phyloP scores from a whole-genome alignment of 2,888 invertebrate genomes.

The Podotricha telesiphe region DNA sequence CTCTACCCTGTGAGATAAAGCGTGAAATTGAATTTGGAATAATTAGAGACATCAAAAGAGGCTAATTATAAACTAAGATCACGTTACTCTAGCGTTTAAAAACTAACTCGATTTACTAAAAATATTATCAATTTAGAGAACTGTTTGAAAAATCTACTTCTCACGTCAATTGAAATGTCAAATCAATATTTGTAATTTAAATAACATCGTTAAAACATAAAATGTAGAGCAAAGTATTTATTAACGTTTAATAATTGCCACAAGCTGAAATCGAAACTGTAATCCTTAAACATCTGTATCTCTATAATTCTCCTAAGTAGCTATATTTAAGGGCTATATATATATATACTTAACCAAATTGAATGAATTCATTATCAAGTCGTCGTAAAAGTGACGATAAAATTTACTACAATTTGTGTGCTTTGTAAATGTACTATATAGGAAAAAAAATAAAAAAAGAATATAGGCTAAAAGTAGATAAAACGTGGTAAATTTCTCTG shows the following conservation, averaged over 20 bases:
- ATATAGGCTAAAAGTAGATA: not conserved
- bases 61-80: slow-evolving; percentile 24
- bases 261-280: not conserved
- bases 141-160: slow-evolving; percentile 7
- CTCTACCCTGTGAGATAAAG: not conserved
- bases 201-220: no score
- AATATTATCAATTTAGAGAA: slow-evolving; percentile 31
- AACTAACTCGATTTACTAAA: slow-evolving; percentile 29
- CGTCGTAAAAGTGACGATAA: not conserved
- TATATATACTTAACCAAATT: no score
- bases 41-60: not conserved
- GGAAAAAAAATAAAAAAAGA: not conserved
- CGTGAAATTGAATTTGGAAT: not conserved
- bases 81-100: slow-evolving; percentile 27
- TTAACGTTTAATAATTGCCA: not conserved
- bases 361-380: slow-evolving; percentile 13
- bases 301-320: not conserved
- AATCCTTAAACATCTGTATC: not conserved
- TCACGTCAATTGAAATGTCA: not conserved
- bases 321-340: not conserved
- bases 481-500: not conserved
- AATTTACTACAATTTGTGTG: not conserved
- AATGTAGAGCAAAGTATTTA: no score
- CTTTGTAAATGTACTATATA: not conserved
- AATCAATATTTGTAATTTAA: not conserved